phyloP scores from a whole-genome alignment of 2,888 invertebrate species.

The Heliconius sara region DNA sequence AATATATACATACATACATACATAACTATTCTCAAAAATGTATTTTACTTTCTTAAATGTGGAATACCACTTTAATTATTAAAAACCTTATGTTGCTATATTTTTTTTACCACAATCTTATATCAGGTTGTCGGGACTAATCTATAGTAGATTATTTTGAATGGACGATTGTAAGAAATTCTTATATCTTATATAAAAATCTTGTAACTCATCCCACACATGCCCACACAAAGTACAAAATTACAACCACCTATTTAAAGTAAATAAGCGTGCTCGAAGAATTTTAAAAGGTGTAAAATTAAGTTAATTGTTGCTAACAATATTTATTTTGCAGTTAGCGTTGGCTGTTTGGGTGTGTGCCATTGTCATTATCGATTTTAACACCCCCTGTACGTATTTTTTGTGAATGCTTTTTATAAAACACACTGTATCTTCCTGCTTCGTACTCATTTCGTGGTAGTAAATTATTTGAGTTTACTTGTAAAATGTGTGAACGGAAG shows the following conservation, averaged over 20 bases:
- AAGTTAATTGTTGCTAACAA: conserved; percentile 51
- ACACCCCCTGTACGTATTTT: conserved; percentile 11
- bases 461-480: not conserved
- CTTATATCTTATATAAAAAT: not conserved
- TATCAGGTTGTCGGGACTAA: too few species aligned
- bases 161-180: too few species aligned
- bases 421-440: conserved; percentile 9
- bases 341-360: conserved; percentile 23
- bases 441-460: not conserved
- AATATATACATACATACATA: too few species aligned
- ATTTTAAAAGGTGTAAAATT: conserved; percentile 52
- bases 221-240: conserved; percentile 40
- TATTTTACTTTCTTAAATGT: too few species aligned
- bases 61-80: too few species aligned
- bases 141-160: too few species aligned
- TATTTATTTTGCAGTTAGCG: conserved; percentile 40
- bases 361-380: conserved; percentile 15
- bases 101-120: too few species aligned
- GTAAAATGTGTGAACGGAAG: not conserved
- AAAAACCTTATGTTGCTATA: too few species aligned
- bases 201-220: conserved; percentile 15
- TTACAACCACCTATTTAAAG: conserved; percentile 47
- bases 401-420: conserved; percentile 5
- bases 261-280: conserved; percentile 46
- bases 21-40: too few species aligned